Base-by-base conservation (phyloP, 2,113 vertebrate genomes). In the Promerops cafer region DNA sequence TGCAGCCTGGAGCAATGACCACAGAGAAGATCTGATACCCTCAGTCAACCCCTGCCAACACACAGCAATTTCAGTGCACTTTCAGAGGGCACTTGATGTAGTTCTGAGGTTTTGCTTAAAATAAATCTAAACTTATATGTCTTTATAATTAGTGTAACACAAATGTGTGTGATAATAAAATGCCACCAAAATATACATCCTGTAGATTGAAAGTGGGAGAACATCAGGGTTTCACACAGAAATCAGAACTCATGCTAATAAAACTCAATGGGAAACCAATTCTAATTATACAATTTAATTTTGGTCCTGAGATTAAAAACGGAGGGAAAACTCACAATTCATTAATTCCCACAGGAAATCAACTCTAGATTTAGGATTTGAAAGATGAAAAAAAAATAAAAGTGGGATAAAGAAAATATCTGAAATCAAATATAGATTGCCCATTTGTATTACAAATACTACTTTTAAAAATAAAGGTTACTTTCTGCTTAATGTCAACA, bases 241-340 rank as follows among this genome's bases (percentile, higher is more conserved):
- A 93, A 80, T 90, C 59, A 72, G 78, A 95, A 70, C 2, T 5
- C 78, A 70, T 85, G 35, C 75, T 85, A 95, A 93, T 96, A 94
- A 96, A 96, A 88, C 89, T 80, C 93, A 85, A 63, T 66, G 30
- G 87, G 93, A 96, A 91, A 70, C 84, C 96, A 94, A 17, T 79
- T 94, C 59, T 63, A 94, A 93, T 91, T 59, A 94, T 37, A 68
- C 37, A 28, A 59, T 80, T 91, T 96, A 89, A 97, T 96, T 94
- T 93, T 90, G 88, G 71, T 90, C 75, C 75, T 87, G 70, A 94
- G 70, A 96, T 94, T 94, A 89, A 89, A 95, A 96, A 50, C 45
- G 13, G 28, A 13, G 45, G 57, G 10, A 70, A 91, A 89, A 65
- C 31, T 66, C 42, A 83, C 91, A 96, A 95, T 91, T 83, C 78